Base-by-base conservation (phyloP, 53 echinoderm and acorn worm species). In the Apostichopus leukothele region DNA sequence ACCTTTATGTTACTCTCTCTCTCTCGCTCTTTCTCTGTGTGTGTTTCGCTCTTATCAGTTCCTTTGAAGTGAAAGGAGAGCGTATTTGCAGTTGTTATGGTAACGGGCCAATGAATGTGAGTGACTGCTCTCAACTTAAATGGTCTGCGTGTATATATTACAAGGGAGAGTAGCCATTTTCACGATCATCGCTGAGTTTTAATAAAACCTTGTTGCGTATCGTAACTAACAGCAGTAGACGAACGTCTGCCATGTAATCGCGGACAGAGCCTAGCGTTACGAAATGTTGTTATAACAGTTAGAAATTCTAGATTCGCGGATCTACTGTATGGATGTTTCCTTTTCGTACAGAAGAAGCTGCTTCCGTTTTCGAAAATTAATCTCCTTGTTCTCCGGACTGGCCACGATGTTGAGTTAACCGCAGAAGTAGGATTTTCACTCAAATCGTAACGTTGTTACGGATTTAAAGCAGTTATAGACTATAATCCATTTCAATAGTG, bases 51-150 rank as follows among this genome's bases (percentile, higher is more conserved):
- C 39, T 39, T 3, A 3, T 39, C 3, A 39, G 39, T 39, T 39
- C 39, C 39, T 39, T 39, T 39, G 2, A 39, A 39, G 39, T 39
- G 39, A 39, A 19, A 22, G 19, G 25, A 76, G 5, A 52, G 51
- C 79, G n/a, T 79, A 79, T 79, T 51, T 79, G 79, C 79, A 19
- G 51, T 79, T 52, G 79, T 16, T 52, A 79, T 79, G 79, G 79
- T 52, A 79, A 79, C 79, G 53, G 79, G 79, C 18, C 52, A 51
- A 51, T 79, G 19, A 79, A 79, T 79, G 51, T 51, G 79, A 79
- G 50, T 79, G 79, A 79, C 53, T 79, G 54, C 14, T 52, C 10
- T 39, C 39, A 39, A 79, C n/a, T 51, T 79, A 79, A 79, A 51
- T 79, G 79, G 53, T 79, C 39, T 39, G 39, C 39, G 39, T 39